Conservation (phyloP, 2,888 invertebrate genomes). For the Aspidiotus destructor region DNA sequence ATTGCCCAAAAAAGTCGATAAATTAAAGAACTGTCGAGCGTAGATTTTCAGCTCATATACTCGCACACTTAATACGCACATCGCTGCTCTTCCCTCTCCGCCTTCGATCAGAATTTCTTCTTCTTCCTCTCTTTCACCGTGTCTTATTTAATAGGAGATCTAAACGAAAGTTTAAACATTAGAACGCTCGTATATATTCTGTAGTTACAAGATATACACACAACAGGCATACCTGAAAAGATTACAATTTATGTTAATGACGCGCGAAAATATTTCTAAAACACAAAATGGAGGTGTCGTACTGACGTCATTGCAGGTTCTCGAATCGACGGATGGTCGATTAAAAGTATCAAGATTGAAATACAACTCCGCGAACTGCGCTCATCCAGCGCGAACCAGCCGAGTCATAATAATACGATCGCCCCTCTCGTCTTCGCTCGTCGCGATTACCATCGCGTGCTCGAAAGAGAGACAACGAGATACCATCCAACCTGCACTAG, state of each 20-base stretch:
- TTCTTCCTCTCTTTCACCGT: too few species aligned
- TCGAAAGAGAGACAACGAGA: neutral
- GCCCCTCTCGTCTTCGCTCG: neutral
- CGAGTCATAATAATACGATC: neutral
- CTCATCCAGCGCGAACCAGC: conserved; percentile 8
- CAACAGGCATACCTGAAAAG: neutral
- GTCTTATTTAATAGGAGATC: too few species aligned
- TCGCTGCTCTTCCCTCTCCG: too few species aligned
- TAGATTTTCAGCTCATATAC: too few species aligned
- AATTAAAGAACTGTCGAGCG: too few species aligned
- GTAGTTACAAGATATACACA: neutral
- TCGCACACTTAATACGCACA: too few species aligned
- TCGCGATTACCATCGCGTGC: neutral
- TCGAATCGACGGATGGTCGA: conserved; percentile 9
- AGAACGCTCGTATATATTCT: too few species aligned
- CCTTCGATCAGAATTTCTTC: too few species aligned
- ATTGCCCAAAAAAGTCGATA: too few species aligned
- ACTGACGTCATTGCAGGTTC: conserved; percentile 22
- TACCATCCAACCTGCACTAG: conserved; percentile 21
- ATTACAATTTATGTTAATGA: conserved; percentile 25
- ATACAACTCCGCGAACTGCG: neutral
- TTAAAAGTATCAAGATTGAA: neutral
- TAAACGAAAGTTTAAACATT: too few species aligned
- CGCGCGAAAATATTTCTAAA: conserved; percentile 20
- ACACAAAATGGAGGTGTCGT: conserved; percentile 6